Evolutionary conservation across 2,888 invertebrate species (phyloP).

Genomic region (Catocala nupta): DNA sequence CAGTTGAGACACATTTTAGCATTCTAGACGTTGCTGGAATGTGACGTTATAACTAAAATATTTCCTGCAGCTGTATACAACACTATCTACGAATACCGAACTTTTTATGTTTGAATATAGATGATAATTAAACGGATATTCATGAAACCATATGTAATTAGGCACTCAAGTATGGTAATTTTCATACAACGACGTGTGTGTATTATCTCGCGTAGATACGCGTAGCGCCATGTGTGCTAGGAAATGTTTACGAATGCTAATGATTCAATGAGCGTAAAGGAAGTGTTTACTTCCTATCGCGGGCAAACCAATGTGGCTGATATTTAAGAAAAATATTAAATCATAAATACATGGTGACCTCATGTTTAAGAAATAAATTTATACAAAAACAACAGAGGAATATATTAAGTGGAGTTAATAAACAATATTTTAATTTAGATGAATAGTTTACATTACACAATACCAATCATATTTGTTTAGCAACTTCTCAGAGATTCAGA

Average conservation of each 20-base stretch:
- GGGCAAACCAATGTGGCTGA: slow-evolving; percentile 12
- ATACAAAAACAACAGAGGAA: background rate
- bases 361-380: slow-evolving; percentile 22
- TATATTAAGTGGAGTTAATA: background rate
- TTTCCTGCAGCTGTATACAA: slow-evolving; percentile 13
- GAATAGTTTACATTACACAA: background rate
- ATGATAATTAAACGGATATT: background rate
- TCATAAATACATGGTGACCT: slow-evolving; percentile 33
- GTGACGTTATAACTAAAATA: background rate
- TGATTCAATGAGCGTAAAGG: slow-evolving; percentile 39
- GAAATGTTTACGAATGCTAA: slow-evolving; percentile 46
- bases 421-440: background rate
- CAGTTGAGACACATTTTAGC: slow-evolving; percentile 9
- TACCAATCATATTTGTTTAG: background rate
- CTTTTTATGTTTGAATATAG: background rate
- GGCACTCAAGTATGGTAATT: slow-evolving; percentile 9
- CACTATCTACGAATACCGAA: background rate
- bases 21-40: slow-evolving; percentile 22
- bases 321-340: slow-evolving; percentile 27
- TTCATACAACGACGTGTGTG: slow-evolving; percentile 8
- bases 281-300: slow-evolving; percentile 38
- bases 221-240: slow-evolving; percentile 21
- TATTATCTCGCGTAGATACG: slow-evolving; percentile 39
- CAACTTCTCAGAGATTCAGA: background rate
- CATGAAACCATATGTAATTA: slow-evolving; percentile 7